Base-by-base conservation (phyloP, 2,888 invertebrate species). In the Panorpa germanica region DNA sequence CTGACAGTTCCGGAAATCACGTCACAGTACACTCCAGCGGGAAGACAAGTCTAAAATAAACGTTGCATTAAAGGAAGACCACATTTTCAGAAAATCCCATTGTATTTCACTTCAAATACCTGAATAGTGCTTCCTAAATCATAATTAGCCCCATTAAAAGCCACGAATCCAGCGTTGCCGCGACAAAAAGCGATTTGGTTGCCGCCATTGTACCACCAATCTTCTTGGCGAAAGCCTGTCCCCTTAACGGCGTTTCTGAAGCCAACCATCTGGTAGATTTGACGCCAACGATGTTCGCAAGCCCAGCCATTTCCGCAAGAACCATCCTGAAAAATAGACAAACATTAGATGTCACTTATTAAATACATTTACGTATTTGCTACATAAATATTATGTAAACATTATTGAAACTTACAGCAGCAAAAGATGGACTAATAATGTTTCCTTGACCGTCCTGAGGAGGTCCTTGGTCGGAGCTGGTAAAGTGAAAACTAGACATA, bases 121-220 rank as follows among this genome's bases (percentile, higher is more conserved):
- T n/a, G n/a, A n/a, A n/a, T n/a, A n/a, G n/a, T n/a, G n/a, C n/a
- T n/a, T n/a, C n/a, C 63, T 18, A 82, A 43, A 38, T 70, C 63
- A 40, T 59, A 59, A 13, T 49, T 46, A 11, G 76, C 75, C 29
- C 63, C 65, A 44, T 82, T 85, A 42, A 85, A 69, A 3, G 75
- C 82, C 6, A 83, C 52, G 46, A 85, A 86, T 5, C 64, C 80
- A 39, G 61, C 62, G 29, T 65, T 60, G 1, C 81, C 82, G 9
- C 85, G 67, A 39, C 78, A 74, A 59, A 83, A 86, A 2, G 83
- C 73, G 30, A 88, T 83, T 53, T 86, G 83, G 45, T 80, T 74
- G 47, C 66, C 64, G 1, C 65, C 69, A 39, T 82, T 78, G 43
- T 76, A 73, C 80, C 83, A 85, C 82, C 83, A 88, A 43, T 65